Conservation (phyloP, 2,888 invertebrate genomes). For the Callimorpha dominula region DNA sequence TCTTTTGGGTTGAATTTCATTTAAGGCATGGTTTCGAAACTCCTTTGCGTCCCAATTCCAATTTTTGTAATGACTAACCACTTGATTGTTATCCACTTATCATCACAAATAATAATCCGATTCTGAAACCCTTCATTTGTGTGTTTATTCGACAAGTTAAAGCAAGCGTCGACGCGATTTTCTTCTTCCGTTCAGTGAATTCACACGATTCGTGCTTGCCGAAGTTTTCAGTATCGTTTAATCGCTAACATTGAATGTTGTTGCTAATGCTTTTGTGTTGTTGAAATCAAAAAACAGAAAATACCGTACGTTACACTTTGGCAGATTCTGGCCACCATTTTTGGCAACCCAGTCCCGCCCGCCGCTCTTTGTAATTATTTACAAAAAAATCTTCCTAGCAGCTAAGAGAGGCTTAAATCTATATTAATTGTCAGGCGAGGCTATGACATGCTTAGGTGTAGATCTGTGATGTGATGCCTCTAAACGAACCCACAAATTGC, state of each 20-base stretch:
- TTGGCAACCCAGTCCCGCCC: too few relatives aligned
- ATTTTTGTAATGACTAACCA: too few relatives aligned
- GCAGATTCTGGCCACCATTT: background rate
- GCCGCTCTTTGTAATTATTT: too few relatives aligned
- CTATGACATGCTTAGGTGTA: too few relatives aligned
- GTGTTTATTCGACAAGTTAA: background rate
- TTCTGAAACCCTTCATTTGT: background rate
- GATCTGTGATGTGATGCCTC: too few relatives aligned
- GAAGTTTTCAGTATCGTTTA: background rate
- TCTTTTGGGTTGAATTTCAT: too few relatives aligned
- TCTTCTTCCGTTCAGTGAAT: background rate
- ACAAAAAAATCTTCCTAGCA: too few relatives aligned
- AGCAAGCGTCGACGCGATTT: background rate
- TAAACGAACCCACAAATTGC: too few relatives aligned
- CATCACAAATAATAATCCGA: background rate
- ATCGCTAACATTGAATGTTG: background rate
- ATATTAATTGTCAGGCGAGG: too few relatives aligned
- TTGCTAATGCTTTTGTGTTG: background rate
- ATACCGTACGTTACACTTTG: background rate
- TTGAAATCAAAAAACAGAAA: background rate
- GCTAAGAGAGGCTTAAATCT: too few relatives aligned
- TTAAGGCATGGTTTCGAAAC: too few relatives aligned
- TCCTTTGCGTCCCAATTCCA: background rate
- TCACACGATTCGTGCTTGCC: background rate
- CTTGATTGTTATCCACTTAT: background rate